phyloP scores from a whole-genome alignment of 2,888 invertebrate species.

The Cerceris ruficornis region DNA sequence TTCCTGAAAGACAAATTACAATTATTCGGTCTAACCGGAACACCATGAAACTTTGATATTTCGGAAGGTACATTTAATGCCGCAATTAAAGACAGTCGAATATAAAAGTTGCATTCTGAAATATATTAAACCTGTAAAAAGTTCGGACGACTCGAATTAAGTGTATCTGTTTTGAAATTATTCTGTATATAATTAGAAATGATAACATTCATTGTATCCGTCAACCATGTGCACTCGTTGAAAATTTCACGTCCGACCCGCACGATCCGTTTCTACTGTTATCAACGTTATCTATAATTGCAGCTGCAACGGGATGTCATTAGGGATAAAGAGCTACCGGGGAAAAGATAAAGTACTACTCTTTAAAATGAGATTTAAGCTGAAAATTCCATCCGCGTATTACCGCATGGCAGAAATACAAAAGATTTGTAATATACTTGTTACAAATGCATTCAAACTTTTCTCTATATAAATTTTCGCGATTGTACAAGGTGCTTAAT shows the following conservation, averaged over 20 bases:
- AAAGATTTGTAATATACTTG: no score
- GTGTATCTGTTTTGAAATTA: background rate
- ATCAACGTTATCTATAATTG: conserved; percentile 20
- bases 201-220: background rate
- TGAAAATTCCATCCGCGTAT: no score
- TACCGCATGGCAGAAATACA: no score
- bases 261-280: conserved; percentile 40
- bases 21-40: background rate
- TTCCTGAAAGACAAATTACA: conserved; percentile 84
- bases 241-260: conserved; percentile 30
- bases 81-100: background rate
- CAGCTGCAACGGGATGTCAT: conserved; percentile 18
- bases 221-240: conserved; percentile 23
- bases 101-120: background rate
- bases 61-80: background rate
- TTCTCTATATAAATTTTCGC: no score
- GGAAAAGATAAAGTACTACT: no score
- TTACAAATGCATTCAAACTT: no score
- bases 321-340: conserved; percentile 28
- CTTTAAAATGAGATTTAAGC: no score
- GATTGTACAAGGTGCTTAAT: no score
- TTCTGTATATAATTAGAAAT: conserved; percentile 26
- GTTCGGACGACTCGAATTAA: no score
- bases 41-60: background rate
- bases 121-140: no score